Evolutionary conservation across 2,797 vertebrate species (phyloP).

Genomic region (Pseudochromis fuscus): DNA sequence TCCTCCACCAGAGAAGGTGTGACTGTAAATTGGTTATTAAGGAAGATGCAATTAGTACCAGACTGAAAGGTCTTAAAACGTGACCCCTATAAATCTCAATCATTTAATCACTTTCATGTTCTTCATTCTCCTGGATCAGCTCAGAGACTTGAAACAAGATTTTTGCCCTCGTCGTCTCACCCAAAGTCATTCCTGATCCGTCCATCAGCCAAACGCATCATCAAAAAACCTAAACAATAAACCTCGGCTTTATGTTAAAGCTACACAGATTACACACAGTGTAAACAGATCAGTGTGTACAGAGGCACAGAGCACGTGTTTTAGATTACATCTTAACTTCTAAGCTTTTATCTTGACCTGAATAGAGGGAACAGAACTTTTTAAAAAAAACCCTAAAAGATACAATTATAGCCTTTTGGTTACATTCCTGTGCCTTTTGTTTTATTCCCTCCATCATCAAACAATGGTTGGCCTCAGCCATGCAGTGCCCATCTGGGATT

Average conservation of each 20-base stretch:
- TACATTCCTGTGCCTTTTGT: conserved; percentile 56
- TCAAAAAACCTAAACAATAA: conserved; percentile 12
- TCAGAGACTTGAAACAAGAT: conserved; percentile 38
- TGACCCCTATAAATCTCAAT: conserved; percentile 76
- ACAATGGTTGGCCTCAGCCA: conserved; percentile 16
- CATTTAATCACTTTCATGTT: conserved; percentile 57
- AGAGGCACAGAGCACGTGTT: conserved; percentile 54
- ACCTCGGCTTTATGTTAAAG: conserved; percentile 18
- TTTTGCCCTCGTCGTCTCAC: conserved; percentile 20
- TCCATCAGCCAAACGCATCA: conserved; percentile 1
- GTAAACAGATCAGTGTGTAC: conserved; percentile 51
- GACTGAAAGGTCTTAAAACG: conserved; percentile 61
- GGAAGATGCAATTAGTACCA: conserved; percentile 60
- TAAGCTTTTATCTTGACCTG: conserved; percentile 68
- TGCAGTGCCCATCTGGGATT: conserved; percentile 36
- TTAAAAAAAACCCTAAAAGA: conserved; percentile 50
- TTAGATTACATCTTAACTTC: conserved; percentile 69
- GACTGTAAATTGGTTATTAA: conserved; percentile 69
- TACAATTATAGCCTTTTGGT: conserved; percentile 69
- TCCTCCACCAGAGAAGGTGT: conserved; percentile 58
- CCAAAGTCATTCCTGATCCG: conserved; percentile 9
- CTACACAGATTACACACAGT: conserved; percentile 50
- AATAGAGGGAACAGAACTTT: conserved; percentile 46
- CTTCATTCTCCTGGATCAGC: conserved; percentile 27
- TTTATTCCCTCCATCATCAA: conserved; percentile 45